Evolutionary conservation across 2,888 invertebrate genomes (phyloP).

Genomic region (Mongoloraphidia duomilia): DNA sequence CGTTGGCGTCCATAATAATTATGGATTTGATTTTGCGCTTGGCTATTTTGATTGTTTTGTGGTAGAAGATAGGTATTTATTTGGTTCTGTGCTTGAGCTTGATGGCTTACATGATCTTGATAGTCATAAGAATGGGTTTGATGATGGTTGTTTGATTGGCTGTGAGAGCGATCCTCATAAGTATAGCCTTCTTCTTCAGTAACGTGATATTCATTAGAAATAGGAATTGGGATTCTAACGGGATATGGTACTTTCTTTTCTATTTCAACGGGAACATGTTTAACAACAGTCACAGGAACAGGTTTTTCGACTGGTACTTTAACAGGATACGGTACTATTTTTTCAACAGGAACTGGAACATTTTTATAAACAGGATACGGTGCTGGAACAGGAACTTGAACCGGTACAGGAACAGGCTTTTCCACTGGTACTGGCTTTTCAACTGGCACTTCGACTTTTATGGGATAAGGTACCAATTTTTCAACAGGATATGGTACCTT

Average conservation of each 20-base stretch:
- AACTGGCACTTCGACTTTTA: constrained; percentile 42
- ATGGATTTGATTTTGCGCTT: no score
- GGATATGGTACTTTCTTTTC: constrained; percentile 38
- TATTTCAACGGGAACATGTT: constrained; percentile 38
- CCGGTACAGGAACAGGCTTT: constrained; percentile 54
- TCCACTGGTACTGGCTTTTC: constrained; percentile 56
- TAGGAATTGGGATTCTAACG: constrained; percentile 39
- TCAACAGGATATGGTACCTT: constrained; percentile 58
- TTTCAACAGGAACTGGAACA: constrained; percentile 47
- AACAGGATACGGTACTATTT: constrained; percentile 46
- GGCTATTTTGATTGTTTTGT: no score
- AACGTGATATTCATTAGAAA: constrained; percentile 26
- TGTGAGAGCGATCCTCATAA: no score
- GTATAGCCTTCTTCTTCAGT: background rate
- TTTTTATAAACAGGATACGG: constrained; percentile 49
- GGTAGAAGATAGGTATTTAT: no score
- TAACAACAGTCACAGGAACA: constrained; percentile 42
- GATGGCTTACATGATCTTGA: no score
- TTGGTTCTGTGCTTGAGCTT: no score
- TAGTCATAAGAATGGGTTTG: no score
- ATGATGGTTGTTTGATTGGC: no score
- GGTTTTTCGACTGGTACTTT: constrained; percentile 39
- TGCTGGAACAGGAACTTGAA: constrained; percentile 49
- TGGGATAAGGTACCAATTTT: constrained; percentile 41
- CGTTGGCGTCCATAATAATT: no score